Percentiles rank a stretch among this genome's conserved stretches.
These are phyloP conservation scores for Columba guinea DNA, from an alignment of 2,797 vertebrate genomes.

Conservation along the genomic window DNA sequence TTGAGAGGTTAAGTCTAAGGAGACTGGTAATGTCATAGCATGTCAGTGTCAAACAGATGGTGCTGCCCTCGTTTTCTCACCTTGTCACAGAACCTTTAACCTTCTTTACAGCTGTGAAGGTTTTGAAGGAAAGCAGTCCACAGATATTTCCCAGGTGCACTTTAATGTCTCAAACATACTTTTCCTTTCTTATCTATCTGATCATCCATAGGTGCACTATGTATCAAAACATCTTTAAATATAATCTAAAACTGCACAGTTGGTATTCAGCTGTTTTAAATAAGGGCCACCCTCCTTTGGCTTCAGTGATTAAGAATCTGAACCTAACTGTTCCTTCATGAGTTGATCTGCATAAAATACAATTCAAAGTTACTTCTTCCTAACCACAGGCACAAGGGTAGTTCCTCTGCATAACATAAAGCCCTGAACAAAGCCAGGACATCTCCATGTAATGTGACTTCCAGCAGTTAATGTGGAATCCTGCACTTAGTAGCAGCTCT, in stretches of 20 bases:
- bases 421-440: background rate
- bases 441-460: background rate
- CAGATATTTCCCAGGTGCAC: rapidly evolving
- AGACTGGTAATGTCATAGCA: background rate
- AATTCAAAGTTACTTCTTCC: background rate
- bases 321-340: background rate
- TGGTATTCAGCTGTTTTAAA: background rate
- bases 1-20: background rate
- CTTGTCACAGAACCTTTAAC: background rate
- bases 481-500: background rate
- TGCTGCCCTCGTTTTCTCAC: background rate
- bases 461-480: background rate
- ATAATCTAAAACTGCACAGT: background rate
- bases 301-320: background rate
- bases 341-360: background rate
- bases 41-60: background rate
- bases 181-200: background rate
- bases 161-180: background rate
- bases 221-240: background rate
- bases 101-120: background rate
- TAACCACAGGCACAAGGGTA: background rate
- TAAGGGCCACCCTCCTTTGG: background rate
- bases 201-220: background rate
- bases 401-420: background rate
- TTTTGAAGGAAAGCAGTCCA: background rate